Evolutionary conservation across 2,888 invertebrate genomes (phyloP), one percentile per base, ranked within the genome.

Genomic region (Diaprepes abbreviatus): DNA sequence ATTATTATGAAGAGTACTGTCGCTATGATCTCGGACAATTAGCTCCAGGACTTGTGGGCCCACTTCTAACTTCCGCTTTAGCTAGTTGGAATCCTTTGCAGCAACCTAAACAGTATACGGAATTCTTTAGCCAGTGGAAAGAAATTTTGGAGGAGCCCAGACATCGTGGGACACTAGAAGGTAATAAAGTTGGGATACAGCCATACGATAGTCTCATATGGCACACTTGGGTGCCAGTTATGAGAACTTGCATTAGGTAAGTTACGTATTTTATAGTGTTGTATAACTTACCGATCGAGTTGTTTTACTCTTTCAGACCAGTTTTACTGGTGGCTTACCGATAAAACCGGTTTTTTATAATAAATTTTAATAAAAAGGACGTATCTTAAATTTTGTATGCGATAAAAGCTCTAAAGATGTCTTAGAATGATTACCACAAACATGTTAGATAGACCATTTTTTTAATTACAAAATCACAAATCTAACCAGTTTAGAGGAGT

Each of bases 181-280:
- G 83, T 81, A 84, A 85, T 83, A 82, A 85, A 74, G 83, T 83
- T 75, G 84, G 83, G 75, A 86, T 87, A 4, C 89, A 88, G 75
- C 92, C 94, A 0, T 96, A 93, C 80, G 93, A 94, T 83, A 90
- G 91, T 77, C 85, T 97, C 66, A 85, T 97, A 75, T 96, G 96
- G 96, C 93, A 95, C 80, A 91, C 93, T 71, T 95, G 95, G 90
- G 90, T 96, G 86, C 96, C 96, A n/a, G 88, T 89, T 68, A 86
- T 97, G 71, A 88, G 93, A 76, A 86, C 87, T 38, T 91, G 92
- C 43, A 88, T 92, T 74, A 88, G 89, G 92, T 92, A 84, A 88
- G 90, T 89, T 76, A 60, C 70, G 72, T 73, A 73, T 74, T 73
- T 74, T 74, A 69, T 70, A 50, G 48, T 50, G 48, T 28, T 50